Evolutionary conservation across 2,888 invertebrate species (phyloP).

Genomic region (Calameuta pallipes): DNA sequence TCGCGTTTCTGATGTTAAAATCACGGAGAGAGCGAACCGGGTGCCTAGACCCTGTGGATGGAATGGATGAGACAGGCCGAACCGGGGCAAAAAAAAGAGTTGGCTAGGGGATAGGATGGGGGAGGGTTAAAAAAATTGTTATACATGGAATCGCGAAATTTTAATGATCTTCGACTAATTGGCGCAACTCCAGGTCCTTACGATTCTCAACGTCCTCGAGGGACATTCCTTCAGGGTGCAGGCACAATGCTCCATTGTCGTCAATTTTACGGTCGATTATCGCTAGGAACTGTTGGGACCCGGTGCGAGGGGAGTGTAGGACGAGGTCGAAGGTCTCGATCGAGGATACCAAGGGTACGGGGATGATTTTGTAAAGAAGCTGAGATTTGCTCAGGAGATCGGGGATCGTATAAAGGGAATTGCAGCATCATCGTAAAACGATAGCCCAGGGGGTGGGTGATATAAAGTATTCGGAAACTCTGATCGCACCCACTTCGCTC

Average conservation of each 20-base stretch:
- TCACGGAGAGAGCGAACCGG: conserved; percentile 22
- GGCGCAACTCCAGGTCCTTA: conserved; percentile 27
- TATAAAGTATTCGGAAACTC: conserved; percentile 42
- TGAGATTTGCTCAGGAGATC: conserved; percentile 48
- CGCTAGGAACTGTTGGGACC: conserved; percentile 40
- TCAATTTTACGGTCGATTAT: conserved; percentile 64
- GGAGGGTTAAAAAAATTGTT: background rate
- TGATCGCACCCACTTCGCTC: conserved; percentile 51
- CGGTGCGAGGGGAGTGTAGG: conserved; percentile 19
- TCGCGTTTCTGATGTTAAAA: conserved; percentile 1
- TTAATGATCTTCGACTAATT: conserved; percentile 17
- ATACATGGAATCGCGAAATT: too few relatives aligned
- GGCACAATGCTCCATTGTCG: conserved; percentile 47
- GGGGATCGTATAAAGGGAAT: conserved; percentile 56
- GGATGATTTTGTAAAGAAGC: conserved; percentile 47
- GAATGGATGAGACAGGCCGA: too few relatives aligned
- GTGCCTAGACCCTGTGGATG: too few relatives aligned
- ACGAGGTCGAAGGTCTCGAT: too few relatives aligned
- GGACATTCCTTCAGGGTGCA: conserved; percentile 12
- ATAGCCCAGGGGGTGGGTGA: conserved; percentile 28
- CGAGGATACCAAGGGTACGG: background rate
- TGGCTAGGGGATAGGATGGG: background rate
- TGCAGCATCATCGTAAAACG: conserved; percentile 56
- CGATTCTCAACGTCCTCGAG: conserved; percentile 35
- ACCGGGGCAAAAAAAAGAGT: background rate